These are phyloP conservation scores for Parotia lawesii DNA, from an alignment of 2,113 vertebrate species.

Conservation along the genomic window DNA sequence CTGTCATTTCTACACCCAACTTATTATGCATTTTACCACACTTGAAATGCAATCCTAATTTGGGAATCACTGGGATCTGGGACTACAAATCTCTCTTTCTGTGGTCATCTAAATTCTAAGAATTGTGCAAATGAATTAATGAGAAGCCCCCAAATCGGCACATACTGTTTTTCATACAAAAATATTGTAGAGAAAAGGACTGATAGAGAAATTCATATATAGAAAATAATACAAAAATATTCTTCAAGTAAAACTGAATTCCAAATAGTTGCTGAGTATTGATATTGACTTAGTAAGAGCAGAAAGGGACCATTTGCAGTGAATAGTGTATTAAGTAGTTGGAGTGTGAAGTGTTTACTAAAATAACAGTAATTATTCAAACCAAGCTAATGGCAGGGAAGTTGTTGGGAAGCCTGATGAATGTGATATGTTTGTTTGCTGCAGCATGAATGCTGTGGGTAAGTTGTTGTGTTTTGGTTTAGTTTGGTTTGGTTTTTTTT, in stretches of 20 bases:
- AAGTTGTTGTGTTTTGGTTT: not conserved
- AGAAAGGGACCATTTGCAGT: not conserved
- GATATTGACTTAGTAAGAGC: not conserved
- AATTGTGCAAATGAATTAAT: not conserved
- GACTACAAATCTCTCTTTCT: not conserved
- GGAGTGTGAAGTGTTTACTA: constrained; percentile 18
- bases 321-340: not conserved
- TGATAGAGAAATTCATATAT: not conserved
- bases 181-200: not conserved
- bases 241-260: not conserved
- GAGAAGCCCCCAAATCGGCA: not conserved
- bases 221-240: not conserved
- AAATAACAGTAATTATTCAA: constrained; percentile 20
- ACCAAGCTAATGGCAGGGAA: not conserved
- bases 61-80: not conserved
- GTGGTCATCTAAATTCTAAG: not conserved
- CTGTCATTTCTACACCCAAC: not conserved
- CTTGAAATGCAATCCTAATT: not conserved
- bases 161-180: not conserved
- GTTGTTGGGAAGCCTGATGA: not conserved
- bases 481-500: not conserved
- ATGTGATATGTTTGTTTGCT: not conserved
- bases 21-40: not conserved
- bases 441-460: not conserved
- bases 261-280: not conserved